phyloP scores from a whole-genome alignment of 2,797 vertebrate genomes.

The Zalophus californianus region DNA sequence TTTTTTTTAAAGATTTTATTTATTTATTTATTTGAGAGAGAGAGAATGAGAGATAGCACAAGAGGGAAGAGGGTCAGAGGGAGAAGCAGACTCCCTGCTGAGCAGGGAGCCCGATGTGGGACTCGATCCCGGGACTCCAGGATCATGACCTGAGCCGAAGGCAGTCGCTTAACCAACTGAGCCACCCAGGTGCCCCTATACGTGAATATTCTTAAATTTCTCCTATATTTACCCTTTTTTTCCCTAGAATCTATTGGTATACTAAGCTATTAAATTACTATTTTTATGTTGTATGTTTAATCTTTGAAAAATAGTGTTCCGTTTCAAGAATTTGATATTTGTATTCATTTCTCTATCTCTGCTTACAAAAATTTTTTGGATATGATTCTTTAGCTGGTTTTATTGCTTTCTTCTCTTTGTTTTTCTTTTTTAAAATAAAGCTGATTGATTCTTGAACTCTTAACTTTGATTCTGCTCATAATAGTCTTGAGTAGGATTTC shows the following conservation, averaged over 20 bases:
- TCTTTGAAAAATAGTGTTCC: conserved; percentile 36
- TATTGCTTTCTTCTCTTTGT: neutral
- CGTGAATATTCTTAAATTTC: conserved; percentile 21
- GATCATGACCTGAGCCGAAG: no score
- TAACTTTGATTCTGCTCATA: neutral
- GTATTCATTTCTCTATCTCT: neutral
- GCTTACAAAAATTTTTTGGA: neutral
- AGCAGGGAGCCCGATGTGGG: no score
- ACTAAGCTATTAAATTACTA: neutral
- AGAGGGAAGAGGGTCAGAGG: no score
- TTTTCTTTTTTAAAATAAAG: neutral
- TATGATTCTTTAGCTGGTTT: neutral
- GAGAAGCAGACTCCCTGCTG: no score
- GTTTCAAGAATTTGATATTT: neutral
- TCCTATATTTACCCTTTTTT: neutral
- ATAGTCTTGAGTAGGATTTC: neutral
- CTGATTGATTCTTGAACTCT: neutral
- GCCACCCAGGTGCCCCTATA: neutral
- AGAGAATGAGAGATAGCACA: no score
- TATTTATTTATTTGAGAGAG: no score
- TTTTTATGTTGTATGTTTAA: neutral
- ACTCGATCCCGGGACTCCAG: no score
- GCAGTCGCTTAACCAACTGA: no score
- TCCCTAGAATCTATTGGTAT: neutral
- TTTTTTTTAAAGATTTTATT: no score